A percentile compares a stretch with the other conserved stretches of the same genome.
Evolutionary conservation across 2,797 vertebrate species (phyloP).

Genomic region (Gambusia yucatana): DNA sequence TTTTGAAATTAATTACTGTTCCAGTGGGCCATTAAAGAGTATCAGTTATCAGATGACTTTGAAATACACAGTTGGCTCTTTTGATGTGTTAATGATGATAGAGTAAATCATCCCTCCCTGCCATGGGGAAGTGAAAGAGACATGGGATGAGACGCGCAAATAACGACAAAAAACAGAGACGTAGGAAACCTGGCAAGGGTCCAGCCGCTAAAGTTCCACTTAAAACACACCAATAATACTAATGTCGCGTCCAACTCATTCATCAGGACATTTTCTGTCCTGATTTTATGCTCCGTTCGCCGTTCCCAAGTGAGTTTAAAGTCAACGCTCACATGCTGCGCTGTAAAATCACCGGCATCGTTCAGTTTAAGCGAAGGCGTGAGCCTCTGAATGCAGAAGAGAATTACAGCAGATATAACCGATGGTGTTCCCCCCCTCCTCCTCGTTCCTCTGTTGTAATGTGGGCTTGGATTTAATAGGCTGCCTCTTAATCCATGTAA

Average conservation of each 20-base stretch:
- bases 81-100: conserved; percentile 79
- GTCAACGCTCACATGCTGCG: conserved; percentile 32
- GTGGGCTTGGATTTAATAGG: conserved; percentile 70
- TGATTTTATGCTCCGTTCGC: conserved; percentile 42
- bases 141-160: neutral
- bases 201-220: conserved; percentile 4
- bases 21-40: conserved; percentile 73
- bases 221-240: conserved; percentile 15
- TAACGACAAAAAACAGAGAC: conserved; percentile 15
- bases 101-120: conserved; percentile 64
- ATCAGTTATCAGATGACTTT: conserved; percentile 78
- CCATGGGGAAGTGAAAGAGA: conserved; percentile 40
- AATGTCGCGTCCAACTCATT: conserved; percentile 20
- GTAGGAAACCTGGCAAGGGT: conserved; percentile 13
- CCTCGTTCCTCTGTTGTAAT: conserved; percentile 51
- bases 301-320: conserved; percentile 47
- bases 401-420: conserved; percentile 54
- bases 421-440: conserved; percentile 39
- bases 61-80: conserved; percentile 75
- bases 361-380: conserved; percentile 48
- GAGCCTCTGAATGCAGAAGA: conserved; percentile 52
- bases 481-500: conserved; percentile 74
- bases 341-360: conserved; percentile 44
- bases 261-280: conserved; percentile 30
- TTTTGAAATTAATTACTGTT: conserved; percentile 80